Percentiles rank a stretch among this genome's conserved stretches.
Evolutionary conservation across 35 echinoderm and acorn worm species (phyloP).

Genomic region (Heliocidaris tuberculata): DNA sequence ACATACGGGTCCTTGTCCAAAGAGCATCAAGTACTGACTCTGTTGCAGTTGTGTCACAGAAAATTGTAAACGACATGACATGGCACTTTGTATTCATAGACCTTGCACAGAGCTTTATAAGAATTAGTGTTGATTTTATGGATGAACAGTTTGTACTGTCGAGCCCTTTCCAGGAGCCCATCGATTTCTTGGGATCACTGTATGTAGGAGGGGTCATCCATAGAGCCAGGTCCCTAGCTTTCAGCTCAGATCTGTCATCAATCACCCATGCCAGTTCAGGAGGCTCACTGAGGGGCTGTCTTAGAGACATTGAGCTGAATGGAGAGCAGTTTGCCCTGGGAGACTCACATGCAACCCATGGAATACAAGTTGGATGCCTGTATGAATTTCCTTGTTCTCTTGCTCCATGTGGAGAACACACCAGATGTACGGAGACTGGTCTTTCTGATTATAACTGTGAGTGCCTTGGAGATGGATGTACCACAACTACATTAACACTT

Average conservation of each 20-base stretch:
- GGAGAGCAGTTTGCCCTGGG: conserved; percentile 68
- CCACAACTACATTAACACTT: not conserved
- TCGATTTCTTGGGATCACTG: conserved; percentile 62
- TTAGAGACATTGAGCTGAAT: conserved; percentile 90
- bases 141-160: conserved; percentile 61
- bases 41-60: conserved; percentile 71
- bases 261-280: conserved; percentile 73
- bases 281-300: conserved; percentile 86
- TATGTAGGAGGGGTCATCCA: conserved; percentile 89
- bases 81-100: conserved; percentile 90
- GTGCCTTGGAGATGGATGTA: conserved; percentile 55
- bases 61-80: conserved; percentile 56
- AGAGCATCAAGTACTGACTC: conserved; percentile 41
- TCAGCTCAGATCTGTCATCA: conserved; percentile 60
- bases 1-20: conserved; percentile 70
- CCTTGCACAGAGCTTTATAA: conserved; percentile 49
- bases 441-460: conserved; percentile 61
- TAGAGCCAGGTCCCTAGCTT: conserved; percentile 73
- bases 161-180: conserved; percentile 40
- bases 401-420: conserved; percentile 65
- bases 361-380: conserved; percentile 78
- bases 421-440: conserved; percentile 71
- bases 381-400: conserved; percentile 82
- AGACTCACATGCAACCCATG: conserved; percentile 80
- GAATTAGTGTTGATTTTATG: conserved; percentile 83